Evolutionary conservation across 2,888 invertebrate species (phyloP), one percentile per base, ranked within the genome.

Genomic region (Steinernema hermaphroditum): DNA sequence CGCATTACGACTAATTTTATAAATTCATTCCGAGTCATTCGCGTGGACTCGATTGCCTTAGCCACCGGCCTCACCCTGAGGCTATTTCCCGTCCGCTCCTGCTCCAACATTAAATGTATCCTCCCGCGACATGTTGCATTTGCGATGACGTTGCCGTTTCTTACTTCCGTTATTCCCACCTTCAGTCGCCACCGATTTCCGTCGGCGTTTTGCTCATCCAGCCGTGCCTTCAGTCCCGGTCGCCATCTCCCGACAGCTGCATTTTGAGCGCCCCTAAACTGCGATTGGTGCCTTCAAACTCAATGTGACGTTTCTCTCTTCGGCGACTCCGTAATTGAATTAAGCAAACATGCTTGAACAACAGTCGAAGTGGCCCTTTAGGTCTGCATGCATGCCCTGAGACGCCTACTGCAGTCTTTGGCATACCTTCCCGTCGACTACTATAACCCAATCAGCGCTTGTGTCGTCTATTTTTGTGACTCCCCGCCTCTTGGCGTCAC

Each of bases 261-360:
- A 62, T 62, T 62, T 34, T 32, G 4, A 37, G 29, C 62, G 14
- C 29, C 16, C 62, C 32, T 27, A 12, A 37, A 16, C 32, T 32
- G 16, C 62, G 62, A 62, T 62, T 32, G 62, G 62, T 62, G 62
- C 34, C 19, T 29, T n/a, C 62, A 62, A 62, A 62, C 62, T 62
- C 62, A n/a, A 62, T 62, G 62, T 62, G 62, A 62, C 62, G 62
- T 62, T 62, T 62, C 32, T 9, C 32, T 4, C 62, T 12, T 2
- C 19, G 32, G 32, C 62, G 22, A 46, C 27, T 29, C 32, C 32
- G 62, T 62, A 62, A 62, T 62, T 62, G 22, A 1, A 62, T 62
- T 62, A 62, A 62, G 62, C 62, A 62, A 62, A 62, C 62, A 62
- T 62, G 62, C 62, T 62, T 62, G 62, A 62, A 62, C 62, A 62